These are phyloP conservation scores for Panthera uncia DNA, from an alignment of 2,113 vertebrate species.

Conservation along the genomic window DNA sequence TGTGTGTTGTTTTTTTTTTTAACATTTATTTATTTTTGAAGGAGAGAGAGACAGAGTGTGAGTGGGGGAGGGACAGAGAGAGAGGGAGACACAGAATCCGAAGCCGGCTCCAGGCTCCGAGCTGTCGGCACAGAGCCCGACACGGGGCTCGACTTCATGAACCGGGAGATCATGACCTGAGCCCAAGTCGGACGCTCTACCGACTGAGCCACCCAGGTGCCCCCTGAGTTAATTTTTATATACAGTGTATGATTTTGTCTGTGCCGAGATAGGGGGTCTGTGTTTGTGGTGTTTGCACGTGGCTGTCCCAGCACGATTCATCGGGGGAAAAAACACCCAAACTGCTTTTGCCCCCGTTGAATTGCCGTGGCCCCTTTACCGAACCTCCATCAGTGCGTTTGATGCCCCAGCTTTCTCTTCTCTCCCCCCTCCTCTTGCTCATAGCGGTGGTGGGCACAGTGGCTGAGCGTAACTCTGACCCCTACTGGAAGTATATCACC, in stretches of 20 bases:
- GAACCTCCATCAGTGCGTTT: fast-evolving
- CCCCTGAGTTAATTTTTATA: too few relatives aligned
- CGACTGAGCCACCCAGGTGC: too few relatives aligned
- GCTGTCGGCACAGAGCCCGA: too few relatives aligned
- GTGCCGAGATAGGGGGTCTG: not conserved
- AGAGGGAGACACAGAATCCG: too few relatives aligned
- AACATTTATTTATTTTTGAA: too few relatives aligned
- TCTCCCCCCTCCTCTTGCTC: not conserved
- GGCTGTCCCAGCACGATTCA: not conserved
- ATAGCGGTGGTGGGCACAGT: fast-evolving
- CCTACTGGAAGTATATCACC: fast-evolving
- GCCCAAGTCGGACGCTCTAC: too few relatives aligned
- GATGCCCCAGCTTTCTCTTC: fast-evolving
- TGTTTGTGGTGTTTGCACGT: not conserved
- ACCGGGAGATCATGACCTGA: too few relatives aligned
- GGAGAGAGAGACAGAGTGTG: too few relatives aligned
- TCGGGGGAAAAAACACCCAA: not conserved
- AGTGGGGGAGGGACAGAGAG: too few relatives aligned
- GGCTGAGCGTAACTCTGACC: fast-evolving
- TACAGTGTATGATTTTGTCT: fast-evolving
- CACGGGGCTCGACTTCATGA: fast-evolving
- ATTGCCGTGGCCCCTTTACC: not conserved
- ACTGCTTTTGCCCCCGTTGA: not conserved
- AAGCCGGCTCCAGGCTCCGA: too few relatives aligned
- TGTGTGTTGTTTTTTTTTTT: too few relatives aligned